phyloP scores from a whole-genome alignment of 2,888 invertebrate genomes.

The Nomada flava region DNA sequence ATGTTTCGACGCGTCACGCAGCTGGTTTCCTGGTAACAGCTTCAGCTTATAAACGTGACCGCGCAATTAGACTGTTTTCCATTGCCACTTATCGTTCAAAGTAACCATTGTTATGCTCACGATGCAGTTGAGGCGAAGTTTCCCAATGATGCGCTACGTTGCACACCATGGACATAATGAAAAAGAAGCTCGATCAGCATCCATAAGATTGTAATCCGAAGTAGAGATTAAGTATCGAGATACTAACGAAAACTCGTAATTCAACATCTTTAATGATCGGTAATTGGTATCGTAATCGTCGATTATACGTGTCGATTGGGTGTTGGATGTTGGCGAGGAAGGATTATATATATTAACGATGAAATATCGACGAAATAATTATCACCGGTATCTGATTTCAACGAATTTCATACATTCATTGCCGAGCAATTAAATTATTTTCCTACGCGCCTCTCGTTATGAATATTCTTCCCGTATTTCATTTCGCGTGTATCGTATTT shows the following conservation, averaged over 20 bases:
- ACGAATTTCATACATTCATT: not conserved
- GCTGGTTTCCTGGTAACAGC: slow-evolving; percentile 54
- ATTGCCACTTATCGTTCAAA: slow-evolving; percentile 49
- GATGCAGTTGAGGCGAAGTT: slow-evolving; percentile 43
- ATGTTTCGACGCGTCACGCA: slow-evolving; percentile 43
- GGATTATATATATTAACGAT: slow-evolving; percentile 1
- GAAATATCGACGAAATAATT: slow-evolving; percentile 16
- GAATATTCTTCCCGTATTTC: too few species aligned
- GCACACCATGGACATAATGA: slow-evolving; percentile 19
- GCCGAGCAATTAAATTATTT: not conserved
- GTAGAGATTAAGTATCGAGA: slow-evolving; percentile 18
- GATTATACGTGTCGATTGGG: not conserved
- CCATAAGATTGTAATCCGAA: slow-evolving; percentile 19
- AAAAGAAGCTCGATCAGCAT: slow-evolving; percentile 4
- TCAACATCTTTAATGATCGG: slow-evolving; percentile 31
- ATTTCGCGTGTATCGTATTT: too few species aligned
- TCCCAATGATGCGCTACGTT: slow-evolving; percentile 35
- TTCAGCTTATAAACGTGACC: slow-evolving; percentile 74
- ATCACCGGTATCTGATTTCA: not conserved
- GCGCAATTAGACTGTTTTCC: slow-evolving; percentile 73
- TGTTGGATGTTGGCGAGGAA: not conserved
- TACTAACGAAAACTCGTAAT: slow-evolving; percentile 25
- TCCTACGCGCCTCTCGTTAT: too few species aligned
- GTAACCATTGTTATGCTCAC: slow-evolving; percentile 51
- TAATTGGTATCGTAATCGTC: slow-evolving; percentile 29